phyloP scores from a whole-genome alignment of 2,113 vertebrate genomes.

The Anolis carolinensis region DNA sequence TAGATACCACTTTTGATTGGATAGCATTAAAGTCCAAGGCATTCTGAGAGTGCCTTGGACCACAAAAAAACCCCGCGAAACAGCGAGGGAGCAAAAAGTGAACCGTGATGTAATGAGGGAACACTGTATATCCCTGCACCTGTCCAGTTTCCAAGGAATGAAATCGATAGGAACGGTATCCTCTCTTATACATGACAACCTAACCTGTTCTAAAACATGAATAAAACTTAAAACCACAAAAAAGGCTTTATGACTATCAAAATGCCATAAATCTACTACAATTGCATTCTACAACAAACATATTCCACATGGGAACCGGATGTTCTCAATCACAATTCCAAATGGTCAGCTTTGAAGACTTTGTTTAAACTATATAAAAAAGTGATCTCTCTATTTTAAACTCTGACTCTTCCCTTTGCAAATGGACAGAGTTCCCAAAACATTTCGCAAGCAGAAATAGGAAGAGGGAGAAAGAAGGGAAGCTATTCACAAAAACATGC shows the following conservation, averaged over 20 bases:
- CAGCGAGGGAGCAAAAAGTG: too few relatives aligned
- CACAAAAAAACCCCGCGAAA: too few relatives aligned
- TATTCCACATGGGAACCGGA: constrained; percentile 45
- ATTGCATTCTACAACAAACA: constrained; percentile 50
- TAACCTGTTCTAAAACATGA: constrained; percentile 49
- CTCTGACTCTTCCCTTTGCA: not conserved
- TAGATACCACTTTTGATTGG: too few relatives aligned
- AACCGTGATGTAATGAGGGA: too few relatives aligned
- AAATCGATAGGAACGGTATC: not conserved
- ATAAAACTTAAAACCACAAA: not conserved
- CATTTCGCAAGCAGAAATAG: not conserved
- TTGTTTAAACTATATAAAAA: constrained; percentile 37
- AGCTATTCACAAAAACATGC: not conserved
- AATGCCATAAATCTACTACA: constrained; percentile 19
- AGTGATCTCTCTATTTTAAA: not conserved
- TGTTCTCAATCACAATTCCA: constrained; percentile 30
- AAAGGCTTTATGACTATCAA: constrained; percentile 6
- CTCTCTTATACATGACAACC: not conserved
- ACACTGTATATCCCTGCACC: not conserved
- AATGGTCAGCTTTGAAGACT: constrained; percentile 45
- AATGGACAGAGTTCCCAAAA: not conserved
- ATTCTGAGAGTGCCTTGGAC: too few relatives aligned
- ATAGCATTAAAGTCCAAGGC: too few relatives aligned
- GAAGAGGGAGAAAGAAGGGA: not conserved
- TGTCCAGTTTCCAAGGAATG: not conserved